A percentile compares a stretch with the other conserved stretches of the same genome.
Conservation (phyloP, 2,888 invertebrate genomes). For the Agrilus mali region DNA sequence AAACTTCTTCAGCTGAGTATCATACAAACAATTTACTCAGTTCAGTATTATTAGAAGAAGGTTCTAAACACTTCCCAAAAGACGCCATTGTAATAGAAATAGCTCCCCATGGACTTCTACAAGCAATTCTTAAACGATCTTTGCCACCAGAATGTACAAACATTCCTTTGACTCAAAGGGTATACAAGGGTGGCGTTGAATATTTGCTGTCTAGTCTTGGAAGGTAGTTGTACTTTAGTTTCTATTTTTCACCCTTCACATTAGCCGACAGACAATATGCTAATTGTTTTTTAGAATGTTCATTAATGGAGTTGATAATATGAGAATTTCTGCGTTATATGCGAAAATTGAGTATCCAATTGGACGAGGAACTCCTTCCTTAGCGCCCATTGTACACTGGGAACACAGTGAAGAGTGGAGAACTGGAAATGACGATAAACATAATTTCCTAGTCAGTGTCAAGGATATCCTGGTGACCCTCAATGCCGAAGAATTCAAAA, state of each 20-base stretch:
- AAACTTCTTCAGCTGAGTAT: slow-evolving; percentile 50
- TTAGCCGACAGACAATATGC: no score
- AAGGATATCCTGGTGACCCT: slow-evolving; percentile 34
- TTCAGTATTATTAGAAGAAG: slow-evolving; percentile 72
- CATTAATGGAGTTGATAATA: slow-evolving; percentile 58
- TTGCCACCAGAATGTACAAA: slow-evolving; percentile 57
- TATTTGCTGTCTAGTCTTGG: slow-evolving; percentile 51
- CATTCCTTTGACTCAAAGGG: slow-evolving; percentile 62
- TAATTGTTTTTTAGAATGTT: slow-evolving; percentile 48
- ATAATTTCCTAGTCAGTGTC: slow-evolving; percentile 25
- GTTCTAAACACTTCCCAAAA: slow-evolving; percentile 61
- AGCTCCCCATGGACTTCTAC: slow-evolving; percentile 80
- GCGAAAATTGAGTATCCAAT: slow-evolving; percentile 72
- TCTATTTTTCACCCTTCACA: no score
- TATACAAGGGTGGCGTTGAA: slow-evolving; percentile 50
- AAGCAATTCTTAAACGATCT: slow-evolving; percentile 72
- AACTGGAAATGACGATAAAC: slow-evolving; percentile 26
- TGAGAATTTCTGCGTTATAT: slow-evolving; percentile 65
- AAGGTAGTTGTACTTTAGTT: slow-evolving; percentile 42
- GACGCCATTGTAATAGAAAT: slow-evolving; percentile 80
- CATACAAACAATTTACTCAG: slow-evolving; percentile 54
- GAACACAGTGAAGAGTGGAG: slow-evolving; percentile 77
- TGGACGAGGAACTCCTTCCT: slow-evolving; percentile 72
- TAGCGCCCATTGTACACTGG: slow-evolving; percentile 75
- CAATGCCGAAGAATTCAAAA: slow-evolving; percentile 34